A percentile compares a stretch with the other conserved stretches of the same genome.
phyloP scores from a whole-genome alignment of 1,140 invertebrate genomes.

The Drosophila murphyi region DNA sequence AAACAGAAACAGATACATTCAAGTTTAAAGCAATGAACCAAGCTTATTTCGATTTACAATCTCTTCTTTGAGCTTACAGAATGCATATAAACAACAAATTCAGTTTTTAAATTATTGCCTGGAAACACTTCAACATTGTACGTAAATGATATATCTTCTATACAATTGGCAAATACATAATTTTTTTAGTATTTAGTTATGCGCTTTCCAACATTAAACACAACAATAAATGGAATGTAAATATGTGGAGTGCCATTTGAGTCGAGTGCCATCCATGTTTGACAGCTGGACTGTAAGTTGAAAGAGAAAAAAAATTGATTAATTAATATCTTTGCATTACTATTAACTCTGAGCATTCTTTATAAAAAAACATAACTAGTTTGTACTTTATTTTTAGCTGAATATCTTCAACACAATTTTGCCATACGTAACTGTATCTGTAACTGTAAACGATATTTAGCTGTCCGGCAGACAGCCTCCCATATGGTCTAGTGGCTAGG shows the following conservation, averaged over 20 bases:
- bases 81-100: slow-evolving; percentile 14
- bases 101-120: slow-evolving; percentile 30
- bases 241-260: slow-evolving; percentile 27
- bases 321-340: background rate
- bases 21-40: slow-evolving; percentile 26
- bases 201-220: slow-evolving; percentile 64
- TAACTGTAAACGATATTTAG: slow-evolving; percentile 86
- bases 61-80: slow-evolving; percentile 5
- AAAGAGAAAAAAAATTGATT: background rate
- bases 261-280: background rate
- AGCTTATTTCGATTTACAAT: slow-evolving; percentile 35
- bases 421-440: no score
- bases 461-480: slow-evolving; percentile 89
- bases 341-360: no score
- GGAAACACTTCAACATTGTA: slow-evolving; percentile 21
- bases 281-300: slow-evolving; percentile 42
- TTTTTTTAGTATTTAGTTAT: slow-evolving; percentile 53
- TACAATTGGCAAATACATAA: slow-evolving; percentile 35
- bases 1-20: slow-evolving; percentile 30
- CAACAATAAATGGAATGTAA: slow-evolving; percentile 66
- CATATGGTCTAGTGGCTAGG: slow-evolving; percentile 92
- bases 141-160: slow-evolving; percentile 25
- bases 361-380: background rate
- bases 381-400: no score
- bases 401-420: no score